A percentile compares a stretch with the other conserved stretches of the same genome.
phyloP scores from a whole-genome alignment of 2,113 vertebrate species.

The Sitta europaea region DNA sequence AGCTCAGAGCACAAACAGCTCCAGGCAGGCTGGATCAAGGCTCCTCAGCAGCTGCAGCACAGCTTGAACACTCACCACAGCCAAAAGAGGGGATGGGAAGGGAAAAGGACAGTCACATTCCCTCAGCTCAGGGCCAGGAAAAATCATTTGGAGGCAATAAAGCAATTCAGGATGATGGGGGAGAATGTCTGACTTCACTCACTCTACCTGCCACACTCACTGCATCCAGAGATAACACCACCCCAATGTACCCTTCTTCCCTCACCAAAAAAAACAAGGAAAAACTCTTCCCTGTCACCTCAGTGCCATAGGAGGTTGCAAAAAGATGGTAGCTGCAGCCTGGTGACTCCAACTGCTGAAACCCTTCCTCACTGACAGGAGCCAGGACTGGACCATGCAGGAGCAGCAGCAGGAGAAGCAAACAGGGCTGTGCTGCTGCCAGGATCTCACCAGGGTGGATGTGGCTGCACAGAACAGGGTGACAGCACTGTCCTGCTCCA shows the following conservation, averaged over 20 bases:
- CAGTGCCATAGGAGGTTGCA: neutral
- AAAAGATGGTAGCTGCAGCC: neutral
- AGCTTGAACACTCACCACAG: neutral
- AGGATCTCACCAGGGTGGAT: neutral
- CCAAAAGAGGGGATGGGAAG: neutral
- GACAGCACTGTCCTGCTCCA: neutral
- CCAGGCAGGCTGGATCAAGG: neutral
- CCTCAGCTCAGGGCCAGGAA: neutral
- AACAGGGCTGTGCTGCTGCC: neutral
- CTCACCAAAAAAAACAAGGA: neutral
- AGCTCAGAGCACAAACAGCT: neutral
- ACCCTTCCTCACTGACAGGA: neutral
- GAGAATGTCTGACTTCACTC: neutral
- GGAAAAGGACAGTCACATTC: neutral
- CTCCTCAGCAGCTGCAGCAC: neutral
- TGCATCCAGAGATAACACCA: neutral
- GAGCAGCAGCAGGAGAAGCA: neutral
- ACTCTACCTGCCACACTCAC: neutral
- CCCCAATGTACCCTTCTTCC: neutral
- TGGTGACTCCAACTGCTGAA: neutral
- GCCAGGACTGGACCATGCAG: rapidly evolving
- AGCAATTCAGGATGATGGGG: neutral
- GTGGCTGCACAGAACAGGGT: neutral
- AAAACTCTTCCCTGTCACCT: neutral
- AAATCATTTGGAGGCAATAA: neutral